Percentiles rank a stretch among this genome's conserved stretches.
Evolutionary conservation across 2,113 vertebrate genomes (phyloP).

Genomic region (Orthonyx spaldingii): DNA sequence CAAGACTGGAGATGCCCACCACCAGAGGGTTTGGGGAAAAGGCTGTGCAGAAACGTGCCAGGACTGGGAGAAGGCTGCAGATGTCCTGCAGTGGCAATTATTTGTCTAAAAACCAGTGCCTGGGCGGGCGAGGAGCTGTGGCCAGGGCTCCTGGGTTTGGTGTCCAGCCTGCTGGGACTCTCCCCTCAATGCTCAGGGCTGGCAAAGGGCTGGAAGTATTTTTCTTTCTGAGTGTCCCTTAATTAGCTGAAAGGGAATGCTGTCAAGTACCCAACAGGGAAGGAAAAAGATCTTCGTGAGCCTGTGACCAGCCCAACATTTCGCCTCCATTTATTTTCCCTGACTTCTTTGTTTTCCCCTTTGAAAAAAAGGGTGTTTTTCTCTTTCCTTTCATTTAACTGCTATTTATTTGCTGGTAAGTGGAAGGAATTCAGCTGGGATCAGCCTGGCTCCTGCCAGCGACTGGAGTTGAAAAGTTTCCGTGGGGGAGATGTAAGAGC

Average conservation of each 20-base stretch:
- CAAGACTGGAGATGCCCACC: neutral
- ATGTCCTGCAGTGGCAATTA: neutral
- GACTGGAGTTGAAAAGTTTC: constrained; percentile 37
- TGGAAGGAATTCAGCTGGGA: constrained; percentile 58
- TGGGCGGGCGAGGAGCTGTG: neutral
- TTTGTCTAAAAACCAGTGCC: neutral
- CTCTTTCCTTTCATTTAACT: constrained; percentile 28
- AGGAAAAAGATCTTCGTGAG: neutral
- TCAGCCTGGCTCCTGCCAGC: constrained; percentile 37
- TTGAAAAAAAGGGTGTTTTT: constrained; percentile 38
- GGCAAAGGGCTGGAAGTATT: constrained; percentile 13
- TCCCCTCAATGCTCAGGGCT: neutral
- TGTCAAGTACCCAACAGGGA: neutral
- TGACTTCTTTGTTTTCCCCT: constrained; percentile 30
- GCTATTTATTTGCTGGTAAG: constrained; percentile 55
- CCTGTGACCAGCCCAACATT: neutral
- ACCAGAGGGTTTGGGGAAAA: neutral
- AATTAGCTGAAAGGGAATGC: constrained; percentile 29
- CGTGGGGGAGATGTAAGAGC: constrained; percentile 5
- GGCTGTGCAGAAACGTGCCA: neutral
- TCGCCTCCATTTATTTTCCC: neutral
- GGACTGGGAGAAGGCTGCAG: neutral
- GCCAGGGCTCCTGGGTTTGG: neutral
- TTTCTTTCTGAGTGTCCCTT: constrained; percentile 17
- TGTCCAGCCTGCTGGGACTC: neutral